A percentile compares a stretch with the other conserved stretches of the same genome.
These are phyloP conservation scores for Ophiodon elongatus DNA, from an alignment of 2,113 vertebrate species.

Conservation along the genomic window DNA sequence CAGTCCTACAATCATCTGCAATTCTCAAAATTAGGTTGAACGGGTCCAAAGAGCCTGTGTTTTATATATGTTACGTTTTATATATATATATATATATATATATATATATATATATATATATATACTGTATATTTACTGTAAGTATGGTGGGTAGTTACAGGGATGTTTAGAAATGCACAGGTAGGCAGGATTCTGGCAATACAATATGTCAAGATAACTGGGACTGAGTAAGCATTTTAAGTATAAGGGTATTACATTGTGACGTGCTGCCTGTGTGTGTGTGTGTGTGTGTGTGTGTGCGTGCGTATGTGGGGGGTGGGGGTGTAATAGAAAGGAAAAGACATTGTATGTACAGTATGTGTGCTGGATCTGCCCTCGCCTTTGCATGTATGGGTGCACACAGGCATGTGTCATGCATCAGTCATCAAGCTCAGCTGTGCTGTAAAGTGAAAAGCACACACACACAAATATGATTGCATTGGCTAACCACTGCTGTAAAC, in stretches of 20 bases:
- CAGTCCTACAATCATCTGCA: constrained; percentile 6
- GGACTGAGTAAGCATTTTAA: constrained; percentile 67
- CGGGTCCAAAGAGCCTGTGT: constrained; percentile 20
- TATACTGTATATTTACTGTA: constrained; percentile 15
- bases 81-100: too few species aligned
- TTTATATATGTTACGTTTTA: background rate
- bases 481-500: background rate
- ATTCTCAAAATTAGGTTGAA: constrained; percentile 11
- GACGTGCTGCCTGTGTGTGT: constrained; percentile 22
- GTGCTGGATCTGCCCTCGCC: background rate
- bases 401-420: constrained; percentile 20
- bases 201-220: constrained; percentile 60
- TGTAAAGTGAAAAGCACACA: background rate
- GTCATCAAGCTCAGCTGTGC: background rate
- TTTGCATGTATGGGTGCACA: background rate
- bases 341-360: background rate
- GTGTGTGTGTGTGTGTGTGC: constrained; percentile 17
- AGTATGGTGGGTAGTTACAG: constrained; percentile 8
- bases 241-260: constrained; percentile 61
- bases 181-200: constrained; percentile 59
- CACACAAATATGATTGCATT: background rate
- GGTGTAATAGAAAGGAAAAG: too few species aligned
- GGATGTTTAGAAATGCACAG: constrained; percentile 58
- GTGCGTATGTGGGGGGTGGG: constrained; percentile 15
- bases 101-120: too few species aligned